Conservation (phyloP, 2,888 invertebrate genomes). For the Digitonthophagus gazella region DNA sequence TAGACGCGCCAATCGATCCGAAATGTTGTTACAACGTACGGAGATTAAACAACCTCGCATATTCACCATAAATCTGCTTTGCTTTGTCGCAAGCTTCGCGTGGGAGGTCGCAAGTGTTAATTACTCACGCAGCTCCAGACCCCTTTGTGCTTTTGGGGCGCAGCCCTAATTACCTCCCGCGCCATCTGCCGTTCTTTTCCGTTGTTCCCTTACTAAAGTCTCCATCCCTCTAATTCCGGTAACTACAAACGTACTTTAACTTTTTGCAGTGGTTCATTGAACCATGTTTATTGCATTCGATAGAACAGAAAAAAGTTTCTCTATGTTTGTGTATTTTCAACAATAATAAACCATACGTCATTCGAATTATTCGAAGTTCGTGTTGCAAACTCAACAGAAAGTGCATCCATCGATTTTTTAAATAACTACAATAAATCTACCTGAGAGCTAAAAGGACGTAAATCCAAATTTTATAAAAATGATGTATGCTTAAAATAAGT, state of each 20-base stretch:
- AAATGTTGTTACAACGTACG: neutral
- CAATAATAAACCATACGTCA: too few species aligned
- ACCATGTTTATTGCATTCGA: too few species aligned
- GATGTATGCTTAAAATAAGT: too few species aligned
- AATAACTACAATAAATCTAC: too few species aligned
- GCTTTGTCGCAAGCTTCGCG: conserved; percentile 4
- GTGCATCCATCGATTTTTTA: too few species aligned
- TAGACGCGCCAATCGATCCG: neutral
- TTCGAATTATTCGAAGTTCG: too few species aligned
- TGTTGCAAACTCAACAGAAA: too few species aligned
- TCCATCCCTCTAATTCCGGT: neutral
- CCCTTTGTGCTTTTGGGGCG: conserved; percentile 6
- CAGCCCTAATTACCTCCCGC: conserved; percentile 14
- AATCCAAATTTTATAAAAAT: too few species aligned
- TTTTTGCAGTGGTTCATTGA: too few species aligned
- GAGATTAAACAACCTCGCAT: neutral
- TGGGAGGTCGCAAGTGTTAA: conserved; percentile 17
- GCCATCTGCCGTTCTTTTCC: conserved; percentile 12
- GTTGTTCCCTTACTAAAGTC: conserved; percentile 1
- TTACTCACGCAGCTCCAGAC: conserved; percentile 7
- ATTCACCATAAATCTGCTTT: conserved; percentile 4
- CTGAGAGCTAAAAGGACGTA: too few species aligned
- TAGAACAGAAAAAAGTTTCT: too few species aligned
- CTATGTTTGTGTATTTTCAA: too few species aligned
- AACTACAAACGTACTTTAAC: neutral